These are phyloP conservation scores for Rallus crepitans DNA, from an alignment of 2,797 vertebrate species.

Conservation along the genomic window DNA sequence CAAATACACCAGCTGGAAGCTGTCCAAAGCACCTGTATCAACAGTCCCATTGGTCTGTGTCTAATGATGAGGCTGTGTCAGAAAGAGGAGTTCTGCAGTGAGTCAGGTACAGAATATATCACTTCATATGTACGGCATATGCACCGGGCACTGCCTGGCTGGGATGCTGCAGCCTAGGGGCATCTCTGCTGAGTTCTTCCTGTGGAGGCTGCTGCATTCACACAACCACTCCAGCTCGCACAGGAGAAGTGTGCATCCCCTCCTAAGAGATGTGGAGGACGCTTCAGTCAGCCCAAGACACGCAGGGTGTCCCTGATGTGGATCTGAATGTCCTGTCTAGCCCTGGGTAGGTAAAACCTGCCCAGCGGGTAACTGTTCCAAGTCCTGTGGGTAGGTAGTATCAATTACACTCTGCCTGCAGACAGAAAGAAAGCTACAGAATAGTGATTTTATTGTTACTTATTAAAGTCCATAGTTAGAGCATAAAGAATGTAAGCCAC, in stretches of 20 bases:
- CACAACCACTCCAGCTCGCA: not conserved
- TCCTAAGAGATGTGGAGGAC: not conserved
- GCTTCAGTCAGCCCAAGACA: not conserved
- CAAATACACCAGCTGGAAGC: not conserved
- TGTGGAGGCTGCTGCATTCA: not conserved
- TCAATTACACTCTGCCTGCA: not conserved
- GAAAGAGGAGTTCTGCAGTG: not conserved
- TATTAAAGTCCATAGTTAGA: not conserved
- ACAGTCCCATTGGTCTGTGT: not conserved
- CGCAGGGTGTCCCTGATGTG: fast-evolving
- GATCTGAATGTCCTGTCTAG: not conserved
- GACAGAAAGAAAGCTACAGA: not conserved
- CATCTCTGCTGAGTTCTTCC: not conserved
- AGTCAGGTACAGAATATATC: not conserved
- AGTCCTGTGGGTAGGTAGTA: not conserved
- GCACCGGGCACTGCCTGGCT: fast-evolving
- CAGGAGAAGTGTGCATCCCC: not conserved
- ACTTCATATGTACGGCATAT: fast-evolving
- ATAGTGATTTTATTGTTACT: not conserved
- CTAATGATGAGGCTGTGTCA: not conserved
- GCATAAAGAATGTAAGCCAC: not conserved
- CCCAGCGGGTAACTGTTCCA: constrained; percentile 8
- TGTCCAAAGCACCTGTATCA: not conserved
- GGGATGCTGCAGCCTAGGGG: not conserved
- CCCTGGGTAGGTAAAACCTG: constrained; percentile 43